These are phyloP conservation scores for Triplophysa dalaica DNA, from an alignment of 2,113 vertebrate species.

Conservation along the genomic window DNA sequence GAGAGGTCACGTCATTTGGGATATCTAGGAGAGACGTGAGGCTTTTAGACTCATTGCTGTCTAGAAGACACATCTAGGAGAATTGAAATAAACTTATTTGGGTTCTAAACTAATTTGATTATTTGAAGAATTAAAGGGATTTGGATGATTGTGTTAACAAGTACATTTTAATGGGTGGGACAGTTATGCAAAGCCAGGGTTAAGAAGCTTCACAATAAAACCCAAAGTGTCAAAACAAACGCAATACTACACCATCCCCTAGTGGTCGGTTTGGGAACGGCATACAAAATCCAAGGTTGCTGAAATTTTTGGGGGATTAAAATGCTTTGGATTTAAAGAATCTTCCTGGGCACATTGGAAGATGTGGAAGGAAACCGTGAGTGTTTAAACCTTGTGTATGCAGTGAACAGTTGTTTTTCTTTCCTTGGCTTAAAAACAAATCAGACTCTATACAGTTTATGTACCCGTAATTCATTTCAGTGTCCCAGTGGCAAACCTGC, in stretches of 20 bases:
- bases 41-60: too few relatives aligned
- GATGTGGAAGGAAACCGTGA: neutral
- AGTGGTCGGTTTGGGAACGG: conserved; percentile 7
- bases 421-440: neutral
- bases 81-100: neutral
- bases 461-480: conserved; percentile 26
- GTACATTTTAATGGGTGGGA: neutral
- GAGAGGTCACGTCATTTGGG: too few relatives aligned
- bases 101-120: neutral
- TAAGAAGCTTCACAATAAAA: neutral
- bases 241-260: conserved; percentile 9
- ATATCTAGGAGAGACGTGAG: too few relatives aligned
- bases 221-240: too few relatives aligned
- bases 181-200: neutral
- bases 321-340: neutral
- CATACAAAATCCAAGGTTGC: neutral
- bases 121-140: neutral
- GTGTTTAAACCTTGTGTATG: neutral
- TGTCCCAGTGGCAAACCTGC: neutral
- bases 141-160: neutral
- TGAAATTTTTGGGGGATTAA: neutral
- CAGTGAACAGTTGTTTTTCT: neutral
- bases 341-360: neutral
- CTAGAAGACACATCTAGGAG: neutral
- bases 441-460: conserved; percentile 12